These are phyloP conservation scores for Indicator indicator DNA, from an alignment of 2,113 vertebrate genomes.

Conservation along the genomic window DNA sequence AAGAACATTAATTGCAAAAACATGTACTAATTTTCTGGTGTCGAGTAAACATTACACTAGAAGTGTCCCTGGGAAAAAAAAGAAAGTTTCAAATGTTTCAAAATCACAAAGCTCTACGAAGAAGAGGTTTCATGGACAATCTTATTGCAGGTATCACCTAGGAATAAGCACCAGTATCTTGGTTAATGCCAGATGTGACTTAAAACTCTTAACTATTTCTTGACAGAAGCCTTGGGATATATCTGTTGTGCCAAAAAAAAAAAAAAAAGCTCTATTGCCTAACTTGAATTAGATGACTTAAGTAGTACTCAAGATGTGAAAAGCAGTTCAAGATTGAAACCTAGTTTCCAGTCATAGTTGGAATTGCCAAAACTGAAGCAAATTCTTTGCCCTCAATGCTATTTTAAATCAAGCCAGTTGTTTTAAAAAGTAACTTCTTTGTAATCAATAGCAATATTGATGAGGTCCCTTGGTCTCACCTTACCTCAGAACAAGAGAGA, in stretches of 20 bases:
- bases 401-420: neutral
- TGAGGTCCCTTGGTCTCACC: neutral
- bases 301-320: neutral
- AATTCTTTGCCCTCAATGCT: neutral
- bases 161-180: neutral
- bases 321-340: neutral
- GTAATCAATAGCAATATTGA: neutral
- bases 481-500: neutral
- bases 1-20: neutral
- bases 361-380: neutral
- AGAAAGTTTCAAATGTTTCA: neutral
- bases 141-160: neutral
- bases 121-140: neutral
- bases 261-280: neutral
- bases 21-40: neutral
- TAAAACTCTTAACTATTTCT: neutral
- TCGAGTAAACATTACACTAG: neutral
- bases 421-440: neutral
- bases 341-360: neutral
- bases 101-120: neutral
- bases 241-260: neutral
- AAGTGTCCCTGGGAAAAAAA: neutral
- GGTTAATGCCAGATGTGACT: neutral
- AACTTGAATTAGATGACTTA: neutral
- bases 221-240: neutral